Conservation (phyloP, 2,888 invertebrate genomes). For the Leucoma salicis region DNA sequence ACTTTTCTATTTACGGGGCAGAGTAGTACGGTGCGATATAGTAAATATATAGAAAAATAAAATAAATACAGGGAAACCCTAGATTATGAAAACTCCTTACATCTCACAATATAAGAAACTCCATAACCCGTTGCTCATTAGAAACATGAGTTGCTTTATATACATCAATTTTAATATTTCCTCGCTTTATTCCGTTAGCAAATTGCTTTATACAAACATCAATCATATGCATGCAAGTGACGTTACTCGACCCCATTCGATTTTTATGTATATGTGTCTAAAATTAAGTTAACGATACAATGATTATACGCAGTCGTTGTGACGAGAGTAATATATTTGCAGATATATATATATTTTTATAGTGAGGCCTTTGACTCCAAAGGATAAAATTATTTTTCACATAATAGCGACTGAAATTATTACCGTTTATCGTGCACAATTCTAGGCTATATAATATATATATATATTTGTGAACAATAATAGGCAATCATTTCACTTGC, state of each 20-base stretch:
- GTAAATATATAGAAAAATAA: too few species aligned
- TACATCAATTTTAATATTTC: conserved; percentile 38
- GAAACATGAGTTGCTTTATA: conserved; percentile 13
- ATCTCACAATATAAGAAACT: conserved; percentile 7
- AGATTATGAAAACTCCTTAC: too few species aligned
- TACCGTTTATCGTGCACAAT: too few species aligned
- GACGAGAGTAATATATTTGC: conserved; percentile 29
- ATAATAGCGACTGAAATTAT: too few species aligned
- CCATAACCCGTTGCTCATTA: conserved; percentile 11
- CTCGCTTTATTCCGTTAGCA: conserved; percentile 24
- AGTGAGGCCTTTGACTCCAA: too few species aligned
- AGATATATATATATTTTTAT: not conserved
- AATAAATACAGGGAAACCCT: too few species aligned
- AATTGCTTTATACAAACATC: conserved; percentile 24
- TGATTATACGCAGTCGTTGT: conserved; percentile 28
- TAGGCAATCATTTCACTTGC: too few species aligned
- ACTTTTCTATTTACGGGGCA: too few species aligned
- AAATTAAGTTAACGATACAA: conserved; percentile 29
- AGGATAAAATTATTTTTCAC: too few species aligned
- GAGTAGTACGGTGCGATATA: too few species aligned
- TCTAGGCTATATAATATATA: too few species aligned
- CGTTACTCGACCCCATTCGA: conserved; percentile 28
- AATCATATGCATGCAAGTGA: conserved; percentile 24
- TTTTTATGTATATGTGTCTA: conserved; percentile 25
- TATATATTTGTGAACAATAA: too few species aligned